phyloP scores from a whole-genome alignment of 2,888 invertebrate genomes.

The Meloe dianella region DNA sequence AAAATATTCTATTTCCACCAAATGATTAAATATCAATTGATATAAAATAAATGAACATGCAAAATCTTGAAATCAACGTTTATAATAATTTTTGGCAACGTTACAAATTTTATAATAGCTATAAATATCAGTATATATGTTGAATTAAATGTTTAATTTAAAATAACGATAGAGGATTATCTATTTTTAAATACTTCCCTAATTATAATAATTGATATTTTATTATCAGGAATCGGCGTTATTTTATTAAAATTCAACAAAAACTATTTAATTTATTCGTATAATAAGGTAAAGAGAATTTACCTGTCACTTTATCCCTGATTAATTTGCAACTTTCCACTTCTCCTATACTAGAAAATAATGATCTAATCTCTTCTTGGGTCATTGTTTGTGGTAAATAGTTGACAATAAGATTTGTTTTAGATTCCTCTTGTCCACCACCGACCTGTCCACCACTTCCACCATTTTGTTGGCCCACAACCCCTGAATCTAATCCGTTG shows the following conservation, averaged over 20 bases:
- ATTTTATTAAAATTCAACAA: not conserved
- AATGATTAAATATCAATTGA: constrained; percentile 4
- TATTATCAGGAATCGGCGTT: constrained; percentile 10
- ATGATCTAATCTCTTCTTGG: constrained; percentile 96
- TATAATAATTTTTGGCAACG: constrained; percentile 37
- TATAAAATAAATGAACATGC: constrained; percentile 16
- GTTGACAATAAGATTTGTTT: constrained; percentile 99
- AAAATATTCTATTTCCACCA: constrained; percentile 3
- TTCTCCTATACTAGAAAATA: constrained; percentile 98
- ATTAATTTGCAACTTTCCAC: constrained; percentile 99
- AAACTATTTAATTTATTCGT: constrained; percentile 9
- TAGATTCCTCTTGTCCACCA: constrained; percentile 85
- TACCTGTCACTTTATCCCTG: constrained; percentile 95
- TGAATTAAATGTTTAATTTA: constrained; percentile 31
- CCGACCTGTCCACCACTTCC: constrained; percentile 64
- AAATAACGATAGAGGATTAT: constrained; percentile 20
- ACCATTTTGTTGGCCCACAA: constrained; percentile 84
- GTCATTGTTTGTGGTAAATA: constrained; percentile 99
- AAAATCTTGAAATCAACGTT: constrained; percentile 30
- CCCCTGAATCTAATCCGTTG: constrained; percentile 81
- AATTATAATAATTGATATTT: constrained; percentile 8
- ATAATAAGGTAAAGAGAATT: constrained; percentile 41
- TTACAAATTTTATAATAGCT: constrained; percentile 37
- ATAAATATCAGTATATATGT: constrained; percentile 34
- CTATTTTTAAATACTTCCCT: constrained; percentile 1